Evolutionary conservation across 2,113 vertebrate genomes (phyloP).

Genomic region (Microcebus lehilahytsara): DNA sequence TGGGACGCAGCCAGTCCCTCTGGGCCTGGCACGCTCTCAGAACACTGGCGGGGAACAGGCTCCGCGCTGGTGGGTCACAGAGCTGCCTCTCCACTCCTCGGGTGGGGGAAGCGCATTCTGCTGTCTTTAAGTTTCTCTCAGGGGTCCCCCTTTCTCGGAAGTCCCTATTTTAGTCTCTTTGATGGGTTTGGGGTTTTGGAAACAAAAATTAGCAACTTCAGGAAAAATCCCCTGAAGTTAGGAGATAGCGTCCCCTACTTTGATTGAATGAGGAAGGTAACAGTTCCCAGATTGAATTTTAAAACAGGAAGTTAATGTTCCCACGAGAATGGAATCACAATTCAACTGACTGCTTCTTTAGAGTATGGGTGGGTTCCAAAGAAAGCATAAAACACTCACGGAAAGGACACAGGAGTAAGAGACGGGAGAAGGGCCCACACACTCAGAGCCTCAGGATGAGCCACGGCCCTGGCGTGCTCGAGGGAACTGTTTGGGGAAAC

Average conservation of each 20-base stretch:
- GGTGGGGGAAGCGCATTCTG: not conserved
- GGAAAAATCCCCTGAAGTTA: not conserved
- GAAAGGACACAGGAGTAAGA: not conserved
- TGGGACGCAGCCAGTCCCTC: too few species aligned
- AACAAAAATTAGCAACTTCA: not conserved
- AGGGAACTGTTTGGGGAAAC: not conserved
- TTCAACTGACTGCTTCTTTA: not conserved
- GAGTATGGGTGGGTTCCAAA: not conserved
- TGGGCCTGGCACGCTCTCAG: not conserved
- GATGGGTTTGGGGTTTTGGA: not conserved
- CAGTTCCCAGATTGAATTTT: not conserved
- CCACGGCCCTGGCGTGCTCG: not conserved
- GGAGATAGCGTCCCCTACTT: not conserved
- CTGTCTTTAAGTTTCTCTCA: not conserved
- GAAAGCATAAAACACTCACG: not conserved
- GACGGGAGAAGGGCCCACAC: fast-evolving
- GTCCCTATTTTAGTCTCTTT: not conserved
- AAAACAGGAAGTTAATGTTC: not conserved
- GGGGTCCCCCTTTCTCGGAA: not conserved
- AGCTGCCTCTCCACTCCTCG: too few species aligned
- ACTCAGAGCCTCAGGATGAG: not conserved
- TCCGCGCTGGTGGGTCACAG: not conserved
- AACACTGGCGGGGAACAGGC: not conserved
- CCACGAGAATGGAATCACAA: not conserved
- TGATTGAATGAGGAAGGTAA: not conserved